A percentile compares a stretch with the other conserved stretches of the same genome.
phyloP scores from a whole-genome alignment of 2,888 invertebrate genomes.

The Caenorhabditis sp. region DNA sequence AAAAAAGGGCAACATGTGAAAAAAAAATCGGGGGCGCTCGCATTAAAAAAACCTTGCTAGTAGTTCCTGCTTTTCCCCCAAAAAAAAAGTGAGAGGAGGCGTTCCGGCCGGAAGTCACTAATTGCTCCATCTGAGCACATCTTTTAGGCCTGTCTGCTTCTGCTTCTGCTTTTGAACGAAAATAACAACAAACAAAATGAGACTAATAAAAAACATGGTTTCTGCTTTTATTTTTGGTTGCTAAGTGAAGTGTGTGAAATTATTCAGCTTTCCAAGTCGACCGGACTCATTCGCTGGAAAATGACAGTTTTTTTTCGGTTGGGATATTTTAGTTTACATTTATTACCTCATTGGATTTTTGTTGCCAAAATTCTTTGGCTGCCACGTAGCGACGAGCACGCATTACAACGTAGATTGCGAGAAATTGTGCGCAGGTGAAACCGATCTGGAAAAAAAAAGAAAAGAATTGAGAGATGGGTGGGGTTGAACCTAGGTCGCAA shows the following conservation, averaged over 20 bases:
- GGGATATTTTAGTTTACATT: too few relatives aligned
- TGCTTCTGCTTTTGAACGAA: too few relatives aligned
- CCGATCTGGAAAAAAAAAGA: constrained; percentile 34
- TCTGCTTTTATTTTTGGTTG: neutral
- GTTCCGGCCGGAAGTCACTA: neutral
- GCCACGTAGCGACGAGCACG: constrained; percentile 53
- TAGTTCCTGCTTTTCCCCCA: neutral
- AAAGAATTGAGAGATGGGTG: too few relatives aligned
- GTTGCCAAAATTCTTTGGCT: constrained; percentile 48
- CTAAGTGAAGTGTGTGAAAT: neutral
- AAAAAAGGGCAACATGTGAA: neutral
- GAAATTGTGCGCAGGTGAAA: constrained; percentile 54
- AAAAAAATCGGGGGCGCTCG: too few relatives aligned
- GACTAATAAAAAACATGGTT: neutral
- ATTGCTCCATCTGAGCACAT: neutral
- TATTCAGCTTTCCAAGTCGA: neutral
- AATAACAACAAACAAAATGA: neutral
- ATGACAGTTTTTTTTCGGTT: neutral
- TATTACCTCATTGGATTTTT: constrained; percentile 39
- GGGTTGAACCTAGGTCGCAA: too few relatives aligned
- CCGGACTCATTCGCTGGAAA: neutral
- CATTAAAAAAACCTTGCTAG: neutral
- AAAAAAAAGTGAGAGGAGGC: neutral
- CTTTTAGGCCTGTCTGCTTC: neutral
- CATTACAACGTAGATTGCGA: constrained; percentile 59